Percentiles rank a stretch among this genome's conserved stretches.
phyloP scores from a whole-genome alignment of 2,888 invertebrate species.

The Xanthorhoe designata region DNA sequence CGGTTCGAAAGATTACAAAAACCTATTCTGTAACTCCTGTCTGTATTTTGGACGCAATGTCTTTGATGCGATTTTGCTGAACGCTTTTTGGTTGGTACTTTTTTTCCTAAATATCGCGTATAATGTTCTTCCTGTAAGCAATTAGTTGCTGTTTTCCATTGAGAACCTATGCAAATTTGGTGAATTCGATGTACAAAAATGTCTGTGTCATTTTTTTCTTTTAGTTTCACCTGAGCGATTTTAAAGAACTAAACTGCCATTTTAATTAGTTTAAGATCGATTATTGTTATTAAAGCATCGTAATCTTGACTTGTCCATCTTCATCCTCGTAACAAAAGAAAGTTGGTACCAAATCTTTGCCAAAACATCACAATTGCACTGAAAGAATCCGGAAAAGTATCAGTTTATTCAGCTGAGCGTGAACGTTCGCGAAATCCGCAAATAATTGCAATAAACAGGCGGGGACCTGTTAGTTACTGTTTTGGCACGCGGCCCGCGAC shows the following conservation, averaged over 20 bases:
- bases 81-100: not conserved
- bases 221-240: not conserved
- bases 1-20: slow-evolving; percentile 32
- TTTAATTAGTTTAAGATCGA: not conserved
- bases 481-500: slow-evolving; percentile 62
- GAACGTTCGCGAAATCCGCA: slow-evolving; percentile 55
- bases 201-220: not conserved
- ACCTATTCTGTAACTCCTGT: slow-evolving; percentile 21
- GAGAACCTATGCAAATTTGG: not conserved
- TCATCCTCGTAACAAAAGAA: not conserved
- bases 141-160: not conserved
- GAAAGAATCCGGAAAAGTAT: slow-evolving; percentile 34
- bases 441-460: slow-evolving; percentile 68
- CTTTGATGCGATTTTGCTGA: slow-evolving; percentile 4
- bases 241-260: not conserved
- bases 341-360: slow-evolving; percentile 13
- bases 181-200: not conserved
- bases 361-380: slow-evolving; percentile 26
- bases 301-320: not conserved
- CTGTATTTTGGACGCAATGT: not conserved
- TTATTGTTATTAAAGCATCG: too few relatives aligned
- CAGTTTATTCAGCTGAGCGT: slow-evolving; percentile 53
- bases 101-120: not conserved
- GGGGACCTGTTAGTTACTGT: slow-evolving; percentile 52
- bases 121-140: not conserved